Evolutionary conservation across 2,797 vertebrate species (phyloP).

Genomic region (Neopelma chrysocephalum): DNA sequence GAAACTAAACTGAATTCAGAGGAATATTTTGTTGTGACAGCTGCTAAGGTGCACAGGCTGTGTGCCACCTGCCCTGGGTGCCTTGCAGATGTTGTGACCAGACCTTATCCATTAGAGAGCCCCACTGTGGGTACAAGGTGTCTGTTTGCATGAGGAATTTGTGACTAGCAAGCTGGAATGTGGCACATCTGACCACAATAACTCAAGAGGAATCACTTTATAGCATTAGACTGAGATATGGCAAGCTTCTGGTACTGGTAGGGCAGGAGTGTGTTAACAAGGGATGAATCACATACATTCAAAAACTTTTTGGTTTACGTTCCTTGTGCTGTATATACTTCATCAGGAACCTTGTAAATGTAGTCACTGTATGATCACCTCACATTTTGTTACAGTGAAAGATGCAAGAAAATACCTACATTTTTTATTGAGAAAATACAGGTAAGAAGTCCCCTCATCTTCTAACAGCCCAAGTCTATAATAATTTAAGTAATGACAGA

Average conservation of each 20-base stretch:
- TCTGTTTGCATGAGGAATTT: neutral
- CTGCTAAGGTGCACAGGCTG: neutral
- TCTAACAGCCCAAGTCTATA: neutral
- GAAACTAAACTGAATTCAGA: neutral
- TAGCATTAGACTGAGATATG: neutral
- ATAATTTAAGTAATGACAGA: slow-evolving; percentile 42
- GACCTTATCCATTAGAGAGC: neutral
- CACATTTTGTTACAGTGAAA: neutral
- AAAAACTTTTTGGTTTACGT: neutral
- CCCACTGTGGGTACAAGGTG: fast-evolving
- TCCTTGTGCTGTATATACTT: neutral
- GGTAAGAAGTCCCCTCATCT: neutral
- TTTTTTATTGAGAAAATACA: neutral
- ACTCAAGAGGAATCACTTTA: neutral
- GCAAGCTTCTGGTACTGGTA: neutral
- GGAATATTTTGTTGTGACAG: neutral
- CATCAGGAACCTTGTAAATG: neutral
- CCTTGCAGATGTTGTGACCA: neutral
- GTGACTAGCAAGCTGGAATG: neutral
- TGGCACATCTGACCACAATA: neutral
- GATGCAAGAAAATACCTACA: neutral
- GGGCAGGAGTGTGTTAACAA: neutral
- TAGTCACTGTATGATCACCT: neutral
- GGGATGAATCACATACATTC: neutral
- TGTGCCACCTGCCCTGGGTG: neutral